Conservation (phyloP, 2,113 vertebrate genomes). For the Coptodon rendalli region DNA sequence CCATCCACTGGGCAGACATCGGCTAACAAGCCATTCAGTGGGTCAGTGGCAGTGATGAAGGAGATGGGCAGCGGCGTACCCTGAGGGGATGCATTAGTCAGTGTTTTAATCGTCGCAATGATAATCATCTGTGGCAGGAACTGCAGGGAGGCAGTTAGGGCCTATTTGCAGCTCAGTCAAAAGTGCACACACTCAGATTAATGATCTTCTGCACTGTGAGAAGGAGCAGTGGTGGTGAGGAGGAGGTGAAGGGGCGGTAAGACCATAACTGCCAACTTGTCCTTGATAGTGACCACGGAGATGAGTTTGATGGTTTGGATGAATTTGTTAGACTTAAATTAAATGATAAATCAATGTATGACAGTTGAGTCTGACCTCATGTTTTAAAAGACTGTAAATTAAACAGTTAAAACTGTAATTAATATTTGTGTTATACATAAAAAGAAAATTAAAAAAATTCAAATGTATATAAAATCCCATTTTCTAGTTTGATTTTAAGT, state of each 20-base stretch:
- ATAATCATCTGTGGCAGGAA: constrained; percentile 62
- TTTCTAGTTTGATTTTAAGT: neutral
- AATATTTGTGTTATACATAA: neutral
- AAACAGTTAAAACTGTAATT: neutral
- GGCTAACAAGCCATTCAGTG: constrained; percentile 51
- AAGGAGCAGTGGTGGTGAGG: neutral
- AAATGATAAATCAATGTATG: neutral
- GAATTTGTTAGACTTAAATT: neutral
- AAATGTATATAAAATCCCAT: neutral
- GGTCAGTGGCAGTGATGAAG: constrained; percentile 58
- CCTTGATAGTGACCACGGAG: neutral
- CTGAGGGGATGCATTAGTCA: constrained; percentile 52
- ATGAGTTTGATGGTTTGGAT: neutral
- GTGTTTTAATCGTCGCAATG: constrained; percentile 40
- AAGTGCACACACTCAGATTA: constrained; percentile 33
- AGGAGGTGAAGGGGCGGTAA: neutral
- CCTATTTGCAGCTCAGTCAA: constrained; percentile 55
- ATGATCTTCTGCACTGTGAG: neutral
- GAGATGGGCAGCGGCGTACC: constrained; percentile 18
- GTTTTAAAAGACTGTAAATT: neutral
- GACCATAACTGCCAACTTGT: neutral
- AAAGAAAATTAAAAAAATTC: neutral
- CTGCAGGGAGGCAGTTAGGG: constrained; percentile 53
- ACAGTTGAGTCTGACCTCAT: neutral
- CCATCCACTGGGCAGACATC: constrained; percentile 8